phyloP scores from a whole-genome alignment of 2,113 vertebrate genomes.

The Sciurus niger region DNA sequence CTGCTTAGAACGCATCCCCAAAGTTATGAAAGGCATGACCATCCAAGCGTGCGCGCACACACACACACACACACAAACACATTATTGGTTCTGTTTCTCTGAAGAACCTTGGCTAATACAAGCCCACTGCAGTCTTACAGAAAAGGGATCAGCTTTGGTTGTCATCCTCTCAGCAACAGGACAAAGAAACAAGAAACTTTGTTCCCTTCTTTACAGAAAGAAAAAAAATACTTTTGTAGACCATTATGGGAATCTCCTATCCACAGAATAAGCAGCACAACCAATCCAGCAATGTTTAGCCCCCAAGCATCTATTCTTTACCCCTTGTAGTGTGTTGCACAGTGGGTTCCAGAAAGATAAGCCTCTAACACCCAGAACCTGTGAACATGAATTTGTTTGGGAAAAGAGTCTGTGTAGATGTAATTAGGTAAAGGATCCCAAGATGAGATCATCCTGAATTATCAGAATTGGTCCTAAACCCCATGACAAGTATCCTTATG shows the following conservation, averaged over 20 bases:
- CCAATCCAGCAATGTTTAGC: not conserved
- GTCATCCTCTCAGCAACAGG: not conserved
- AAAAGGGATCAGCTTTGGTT: not conserved
- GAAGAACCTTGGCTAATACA: not conserved
- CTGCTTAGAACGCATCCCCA: not conserved
- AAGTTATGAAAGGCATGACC: too few species aligned
- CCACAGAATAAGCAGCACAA: not conserved
- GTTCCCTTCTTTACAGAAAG: not conserved
- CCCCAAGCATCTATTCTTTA: not conserved
- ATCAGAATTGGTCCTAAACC: not conserved
- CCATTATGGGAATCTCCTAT: not conserved
- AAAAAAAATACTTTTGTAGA: not conserved
- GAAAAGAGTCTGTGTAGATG: not conserved
- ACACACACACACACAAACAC: not conserved
- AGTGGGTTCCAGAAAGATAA: not conserved
- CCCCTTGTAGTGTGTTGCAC: not conserved
- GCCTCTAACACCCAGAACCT: not conserved
- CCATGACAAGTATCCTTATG: not conserved
- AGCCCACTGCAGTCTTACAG: not conserved
- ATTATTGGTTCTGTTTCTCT: not conserved
- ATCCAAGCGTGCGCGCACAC: too few species aligned
- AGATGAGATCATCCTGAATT: conserved; percentile 5
- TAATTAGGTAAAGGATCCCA: not conserved
- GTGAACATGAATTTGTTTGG: not conserved
- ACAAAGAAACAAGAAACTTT: not conserved